Conservation (phyloP, 2,113 vertebrate genomes). For the Etheostoma cragini region DNA sequence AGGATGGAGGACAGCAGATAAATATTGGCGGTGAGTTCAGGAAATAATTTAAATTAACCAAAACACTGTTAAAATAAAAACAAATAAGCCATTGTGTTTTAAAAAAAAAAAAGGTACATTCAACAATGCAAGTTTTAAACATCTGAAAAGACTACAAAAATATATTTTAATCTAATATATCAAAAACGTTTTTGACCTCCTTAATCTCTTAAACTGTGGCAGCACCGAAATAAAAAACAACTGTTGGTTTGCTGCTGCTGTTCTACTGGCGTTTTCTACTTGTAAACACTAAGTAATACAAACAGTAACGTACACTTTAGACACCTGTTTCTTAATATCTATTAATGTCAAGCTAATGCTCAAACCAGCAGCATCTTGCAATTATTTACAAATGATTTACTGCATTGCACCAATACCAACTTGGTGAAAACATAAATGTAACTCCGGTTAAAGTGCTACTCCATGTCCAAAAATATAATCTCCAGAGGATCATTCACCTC, state of each 20-base stretch:
- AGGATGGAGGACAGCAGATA: slow-evolving; percentile 44
- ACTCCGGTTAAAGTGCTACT: not conserved
- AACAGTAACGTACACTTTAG: not conserved
- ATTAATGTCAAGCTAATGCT: slow-evolving; percentile 2
- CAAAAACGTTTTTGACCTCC: slow-evolving; percentile 34
- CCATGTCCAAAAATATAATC: not conserved
- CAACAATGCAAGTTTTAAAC: not conserved
- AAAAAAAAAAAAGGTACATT: slow-evolving; percentile 9
- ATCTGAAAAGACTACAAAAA: slow-evolving; percentile 35
- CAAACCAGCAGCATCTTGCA: not conserved
- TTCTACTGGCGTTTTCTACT: not conserved
- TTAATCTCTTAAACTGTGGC: slow-evolving; percentile 8
- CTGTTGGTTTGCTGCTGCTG: not conserved
- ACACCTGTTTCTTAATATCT: not conserved
- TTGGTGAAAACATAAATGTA: slow-evolving; percentile 2
- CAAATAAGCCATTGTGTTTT: not conserved
- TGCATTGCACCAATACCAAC: not conserved
- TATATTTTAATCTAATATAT: slow-evolving; percentile 11
- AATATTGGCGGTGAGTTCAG: slow-evolving; percentile 7
- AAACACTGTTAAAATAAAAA: slow-evolving; percentile 32
- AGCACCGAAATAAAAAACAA: not conserved
- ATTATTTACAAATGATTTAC: not conserved
- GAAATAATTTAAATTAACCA: slow-evolving; percentile 25
- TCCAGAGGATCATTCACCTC: not conserved
- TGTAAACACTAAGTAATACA: not conserved